These are phyloP conservation scores for Hydrocynus forskahlii DNA, from an alignment of 2,797 vertebrate genomes.

Conservation along the genomic window DNA sequence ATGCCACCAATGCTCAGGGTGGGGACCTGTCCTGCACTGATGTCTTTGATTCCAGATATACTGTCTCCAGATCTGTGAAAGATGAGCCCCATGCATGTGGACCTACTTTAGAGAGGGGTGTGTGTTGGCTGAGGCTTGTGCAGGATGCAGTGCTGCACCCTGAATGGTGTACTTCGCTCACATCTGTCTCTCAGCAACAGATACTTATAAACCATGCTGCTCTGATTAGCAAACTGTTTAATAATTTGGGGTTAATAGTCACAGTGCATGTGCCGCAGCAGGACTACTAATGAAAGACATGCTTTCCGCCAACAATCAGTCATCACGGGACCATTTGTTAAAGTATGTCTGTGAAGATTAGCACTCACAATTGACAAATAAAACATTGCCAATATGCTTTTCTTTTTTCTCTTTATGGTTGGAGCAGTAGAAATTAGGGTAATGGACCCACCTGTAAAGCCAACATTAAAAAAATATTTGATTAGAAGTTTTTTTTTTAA, in stretches of 20 bases:
- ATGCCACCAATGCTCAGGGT: constrained; percentile 29
- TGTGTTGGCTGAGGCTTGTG: constrained; percentile 31
- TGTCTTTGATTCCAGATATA: constrained; percentile 49
- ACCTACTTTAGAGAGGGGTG: constrained; percentile 20
- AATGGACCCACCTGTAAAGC: too few relatives aligned
- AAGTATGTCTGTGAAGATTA: not conserved
- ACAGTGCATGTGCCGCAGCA: constrained; percentile 4
- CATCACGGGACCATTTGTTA: not conserved
- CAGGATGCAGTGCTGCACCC: constrained; percentile 25
- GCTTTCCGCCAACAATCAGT: constrained; percentile 2
- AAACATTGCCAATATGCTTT: too few relatives aligned
- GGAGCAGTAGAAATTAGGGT: too few relatives aligned
- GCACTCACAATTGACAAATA: not conserved
- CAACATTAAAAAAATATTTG: too few relatives aligned
- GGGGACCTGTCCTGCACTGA: constrained; percentile 30
- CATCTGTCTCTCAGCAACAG: constrained; percentile 46
- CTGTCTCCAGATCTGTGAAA: constrained; percentile 48
- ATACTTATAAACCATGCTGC: constrained; percentile 48
- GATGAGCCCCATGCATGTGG: constrained; percentile 40
- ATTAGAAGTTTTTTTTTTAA: too few relatives aligned
- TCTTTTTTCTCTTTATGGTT: not conserved
- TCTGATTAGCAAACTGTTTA: constrained; percentile 43
- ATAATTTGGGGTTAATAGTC: constrained; percentile 14
- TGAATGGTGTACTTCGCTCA: constrained; percentile 43
- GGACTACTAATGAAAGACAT: constrained; percentile 22